phyloP scores from a whole-genome alignment of 2,888 invertebrate species.

The Perithous albicinctus region DNA sequence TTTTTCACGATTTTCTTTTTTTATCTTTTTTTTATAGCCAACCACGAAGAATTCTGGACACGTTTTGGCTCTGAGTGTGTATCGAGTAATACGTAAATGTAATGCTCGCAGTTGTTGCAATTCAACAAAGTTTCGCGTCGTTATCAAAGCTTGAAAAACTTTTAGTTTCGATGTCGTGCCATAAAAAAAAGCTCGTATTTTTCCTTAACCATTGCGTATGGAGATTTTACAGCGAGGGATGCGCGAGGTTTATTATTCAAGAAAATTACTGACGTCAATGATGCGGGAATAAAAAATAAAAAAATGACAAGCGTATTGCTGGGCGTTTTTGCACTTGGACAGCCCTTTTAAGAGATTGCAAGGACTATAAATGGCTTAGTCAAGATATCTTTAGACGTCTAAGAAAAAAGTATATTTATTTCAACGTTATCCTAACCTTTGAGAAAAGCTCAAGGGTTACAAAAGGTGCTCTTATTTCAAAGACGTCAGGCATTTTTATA shows the following conservation, averaged over 20 bases:
- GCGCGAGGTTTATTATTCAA: background rate
- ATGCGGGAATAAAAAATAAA: background rate
- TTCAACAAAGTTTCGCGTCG: background rate
- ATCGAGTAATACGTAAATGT: background rate
- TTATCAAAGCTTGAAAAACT: background rate
- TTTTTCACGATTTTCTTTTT: background rate
- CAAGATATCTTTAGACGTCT: no score
- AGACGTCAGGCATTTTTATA: no score
- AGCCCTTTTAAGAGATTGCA: background rate
- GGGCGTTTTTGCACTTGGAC: background rate
- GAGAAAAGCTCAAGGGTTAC: no score
- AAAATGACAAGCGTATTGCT: background rate
- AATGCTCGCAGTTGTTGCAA: background rate
- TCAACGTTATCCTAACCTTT: no score
- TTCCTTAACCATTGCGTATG: background rate
- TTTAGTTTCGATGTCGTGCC: background rate
- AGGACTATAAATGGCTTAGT: background rate
- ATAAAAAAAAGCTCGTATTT: background rate
- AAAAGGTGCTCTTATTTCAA: no score
- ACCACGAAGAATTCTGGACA: background rate
- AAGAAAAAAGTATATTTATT: no score
- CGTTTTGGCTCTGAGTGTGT: background rate
- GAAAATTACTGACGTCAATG: background rate
- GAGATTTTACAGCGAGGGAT: background rate
- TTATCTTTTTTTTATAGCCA: background rate